A percentile compares a stretch with the other conserved stretches of the same genome.
Conservation (phyloP, 1,140 invertebrate species). For the Teleogryllus occipitalis region DNA sequence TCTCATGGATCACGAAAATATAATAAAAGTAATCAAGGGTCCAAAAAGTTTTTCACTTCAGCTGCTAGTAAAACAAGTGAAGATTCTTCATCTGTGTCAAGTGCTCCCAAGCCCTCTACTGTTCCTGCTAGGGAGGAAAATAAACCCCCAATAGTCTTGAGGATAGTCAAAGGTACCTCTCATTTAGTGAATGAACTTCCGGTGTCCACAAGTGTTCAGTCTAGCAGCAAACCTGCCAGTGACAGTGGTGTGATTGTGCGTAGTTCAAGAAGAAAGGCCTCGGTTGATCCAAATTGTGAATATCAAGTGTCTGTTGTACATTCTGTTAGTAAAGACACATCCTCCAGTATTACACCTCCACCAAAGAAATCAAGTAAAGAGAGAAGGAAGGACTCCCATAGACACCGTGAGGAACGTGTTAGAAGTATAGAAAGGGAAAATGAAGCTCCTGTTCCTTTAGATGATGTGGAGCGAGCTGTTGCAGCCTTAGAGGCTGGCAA, state of each 20-base stretch:
- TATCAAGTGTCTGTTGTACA: neutral
- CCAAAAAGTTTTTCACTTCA: conserved; percentile 24
- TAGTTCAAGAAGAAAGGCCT: conserved; percentile 6
- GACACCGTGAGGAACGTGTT: neutral
- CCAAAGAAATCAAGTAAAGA: conserved; percentile 10
- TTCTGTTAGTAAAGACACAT: neutral
- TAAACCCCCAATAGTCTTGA: conserved; percentile 56
- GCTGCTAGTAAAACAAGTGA: neutral
- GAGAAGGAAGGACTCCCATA: neutral
- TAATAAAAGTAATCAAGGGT: conserved; percentile 11
- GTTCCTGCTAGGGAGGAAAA: conserved; percentile 35
- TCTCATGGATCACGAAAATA: conserved; percentile 14
- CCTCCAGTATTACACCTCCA: conserved; percentile 11
- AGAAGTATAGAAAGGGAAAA: neutral
- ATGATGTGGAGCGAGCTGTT: neutral
- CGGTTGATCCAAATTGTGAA: neutral
- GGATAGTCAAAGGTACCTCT: conserved; percentile 57
- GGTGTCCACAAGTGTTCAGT: neutral
- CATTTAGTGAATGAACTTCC: conserved; percentile 35
- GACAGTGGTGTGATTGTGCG: conserved; percentile 11
- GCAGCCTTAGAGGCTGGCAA: neutral
- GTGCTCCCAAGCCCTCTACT: conserved; percentile 11
- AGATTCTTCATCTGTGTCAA: conserved; percentile 33
- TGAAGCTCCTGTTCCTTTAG: neutral
- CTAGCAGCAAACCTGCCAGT: neutral